A percentile compares a stretch with the other conserved stretches of the same genome.
Conservation (phyloP, 2,888 invertebrate genomes). For the Horisme vitalbata region DNA sequence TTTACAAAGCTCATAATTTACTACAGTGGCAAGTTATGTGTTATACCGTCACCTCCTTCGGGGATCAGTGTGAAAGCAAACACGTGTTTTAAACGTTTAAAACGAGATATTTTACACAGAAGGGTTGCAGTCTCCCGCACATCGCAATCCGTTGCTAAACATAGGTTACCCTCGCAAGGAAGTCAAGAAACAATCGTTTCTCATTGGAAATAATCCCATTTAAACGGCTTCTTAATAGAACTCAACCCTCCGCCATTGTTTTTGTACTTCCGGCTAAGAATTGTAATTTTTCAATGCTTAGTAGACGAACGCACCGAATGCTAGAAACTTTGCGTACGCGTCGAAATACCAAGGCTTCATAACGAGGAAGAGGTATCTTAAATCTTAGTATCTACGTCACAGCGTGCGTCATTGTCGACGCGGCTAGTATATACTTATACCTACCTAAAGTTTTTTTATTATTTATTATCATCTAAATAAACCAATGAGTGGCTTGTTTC, state of each 20-base stretch:
- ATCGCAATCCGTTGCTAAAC: constrained; percentile 66
- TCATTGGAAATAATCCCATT: constrained; percentile 67
- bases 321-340: constrained; percentile 57
- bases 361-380: constrained; percentile 51
- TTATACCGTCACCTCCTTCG: constrained; percentile 57
- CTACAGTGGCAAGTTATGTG: constrained; percentile 57
- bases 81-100: constrained; percentile 76
- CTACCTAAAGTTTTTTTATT: constrained; percentile 36
- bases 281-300: constrained; percentile 32
- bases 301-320: constrained; percentile 28
- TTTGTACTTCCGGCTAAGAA: constrained; percentile 66
- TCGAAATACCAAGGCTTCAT: constrained; percentile 67
- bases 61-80: constrained; percentile 69
- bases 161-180: constrained; percentile 50
- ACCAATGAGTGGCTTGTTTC: constrained; percentile 37
- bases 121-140: constrained; percentile 67
- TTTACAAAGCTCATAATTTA: constrained; percentile 48
- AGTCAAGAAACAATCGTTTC: constrained; percentile 38
- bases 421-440: constrained; percentile 11
- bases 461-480: constrained; percentile 36
- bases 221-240: constrained; percentile 62
- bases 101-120: constrained; percentile 74
- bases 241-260: constrained; percentile 64
- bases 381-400: constrained; percentile 20
- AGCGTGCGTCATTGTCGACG: constrained; percentile 37